Conservation (phyloP, 2,113 vertebrate genomes). For the Sarotherodon lohbergeri region DNA sequence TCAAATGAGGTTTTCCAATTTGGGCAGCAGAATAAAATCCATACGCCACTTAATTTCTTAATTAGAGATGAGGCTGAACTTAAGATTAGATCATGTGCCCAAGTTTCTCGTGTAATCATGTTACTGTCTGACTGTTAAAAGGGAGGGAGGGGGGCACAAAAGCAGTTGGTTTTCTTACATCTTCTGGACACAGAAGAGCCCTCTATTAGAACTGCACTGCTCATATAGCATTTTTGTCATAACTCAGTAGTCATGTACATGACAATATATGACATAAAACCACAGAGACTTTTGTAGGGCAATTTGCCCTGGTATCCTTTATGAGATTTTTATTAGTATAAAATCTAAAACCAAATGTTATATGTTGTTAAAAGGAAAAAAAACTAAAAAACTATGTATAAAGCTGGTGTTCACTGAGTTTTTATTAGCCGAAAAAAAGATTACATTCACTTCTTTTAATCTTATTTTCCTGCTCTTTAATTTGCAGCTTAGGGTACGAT, state of each 20-base stretch:
- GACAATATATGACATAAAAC: background rate
- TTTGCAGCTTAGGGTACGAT: background rate
- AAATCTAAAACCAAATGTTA: background rate
- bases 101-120: conserved; percentile 22
- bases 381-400: background rate
- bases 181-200: background rate
- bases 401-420: background rate
- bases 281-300: background rate
- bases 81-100: conserved; percentile 50
- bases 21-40: conserved; percentile 48
- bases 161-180: background rate
- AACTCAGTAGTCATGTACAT: background rate
- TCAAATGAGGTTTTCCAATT: conserved; percentile 50
- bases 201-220: background rate
- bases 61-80: conserved; percentile 27
- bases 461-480: background rate
- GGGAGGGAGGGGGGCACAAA: background rate
- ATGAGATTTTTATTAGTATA: background rate
- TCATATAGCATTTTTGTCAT: background rate
- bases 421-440: background rate
- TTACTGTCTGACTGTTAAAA: conserved; percentile 18
- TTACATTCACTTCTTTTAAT: background rate
- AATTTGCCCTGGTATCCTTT: background rate
- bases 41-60: conserved; percentile 42
- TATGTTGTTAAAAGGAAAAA: background rate